phyloP scores from a whole-genome alignment of 1,140 invertebrate genomes.

The Helicoverpa zea region DNA sequence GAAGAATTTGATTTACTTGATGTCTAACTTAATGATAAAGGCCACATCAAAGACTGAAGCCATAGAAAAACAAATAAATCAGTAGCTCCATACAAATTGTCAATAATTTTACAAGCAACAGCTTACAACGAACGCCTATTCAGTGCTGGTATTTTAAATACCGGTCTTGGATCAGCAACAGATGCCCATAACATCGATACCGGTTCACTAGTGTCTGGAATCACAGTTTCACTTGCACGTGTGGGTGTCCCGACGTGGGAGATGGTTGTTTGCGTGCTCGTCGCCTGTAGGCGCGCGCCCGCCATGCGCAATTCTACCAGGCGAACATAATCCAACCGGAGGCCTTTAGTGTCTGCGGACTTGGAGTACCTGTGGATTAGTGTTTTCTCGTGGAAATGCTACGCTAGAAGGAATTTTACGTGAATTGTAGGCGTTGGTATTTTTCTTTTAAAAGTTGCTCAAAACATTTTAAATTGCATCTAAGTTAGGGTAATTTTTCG shows the following conservation, averaged over 20 bases:
- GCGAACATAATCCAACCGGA: slow-evolving; percentile 56
- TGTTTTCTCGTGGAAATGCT: slow-evolving; percentile 6
- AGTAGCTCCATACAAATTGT: not conserved
- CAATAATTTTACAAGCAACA: slow-evolving; percentile 27
- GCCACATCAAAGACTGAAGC: not conserved
- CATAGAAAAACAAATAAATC: not conserved
- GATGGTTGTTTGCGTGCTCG: slow-evolving; percentile 49
- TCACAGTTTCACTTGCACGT: slow-evolving; percentile 40
- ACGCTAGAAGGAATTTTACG: not conserved
- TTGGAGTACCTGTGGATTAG: slow-evolving; percentile 21
- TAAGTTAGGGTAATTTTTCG: too few relatives aligned
- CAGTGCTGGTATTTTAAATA: slow-evolving; percentile 37
- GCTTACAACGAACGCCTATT: slow-evolving; percentile 3
- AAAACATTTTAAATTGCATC: too few relatives aligned
- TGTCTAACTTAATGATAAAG: not conserved
- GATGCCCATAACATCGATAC: slow-evolving; percentile 39
- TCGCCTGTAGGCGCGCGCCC: slow-evolving; percentile 57
- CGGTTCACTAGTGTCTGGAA: slow-evolving; percentile 38
- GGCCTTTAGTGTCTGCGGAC: slow-evolving; percentile 36
- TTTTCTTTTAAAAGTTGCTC: too few relatives aligned
- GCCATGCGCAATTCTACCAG: slow-evolving; percentile 71
- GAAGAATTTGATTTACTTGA: too few relatives aligned
- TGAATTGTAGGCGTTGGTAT: too few relatives aligned
- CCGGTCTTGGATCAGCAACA: slow-evolving; percentile 31
- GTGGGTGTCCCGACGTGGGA: slow-evolving; percentile 50